Evolutionary conservation across 2,888 invertebrate genomes (phyloP).

Genomic region (Chaitophorus viminalis): DNA sequence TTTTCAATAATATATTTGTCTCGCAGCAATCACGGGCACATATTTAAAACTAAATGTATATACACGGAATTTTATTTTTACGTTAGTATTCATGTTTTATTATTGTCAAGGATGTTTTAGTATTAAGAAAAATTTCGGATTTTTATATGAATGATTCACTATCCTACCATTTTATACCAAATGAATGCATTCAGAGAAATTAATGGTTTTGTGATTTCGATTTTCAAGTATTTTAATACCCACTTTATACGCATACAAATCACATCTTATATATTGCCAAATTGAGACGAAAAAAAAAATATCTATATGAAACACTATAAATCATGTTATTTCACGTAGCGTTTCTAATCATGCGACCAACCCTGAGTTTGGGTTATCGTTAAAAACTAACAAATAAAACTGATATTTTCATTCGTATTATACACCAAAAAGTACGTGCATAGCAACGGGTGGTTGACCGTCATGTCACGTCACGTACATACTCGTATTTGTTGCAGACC

Average conservation of each 20-base stretch:
- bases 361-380: conserved; percentile 17
- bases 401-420: conserved; percentile 13
- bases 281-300: conserved; percentile 2
- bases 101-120: background rate
- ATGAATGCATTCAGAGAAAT: background rate
- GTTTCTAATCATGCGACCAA: conserved; percentile 12
- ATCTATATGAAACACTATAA: conserved; percentile 22
- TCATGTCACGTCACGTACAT: conserved; percentile 27
- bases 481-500: background rate
- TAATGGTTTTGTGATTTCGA: conserved; percentile 13
- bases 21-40: too few relatives aligned
- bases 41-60: too few relatives aligned
- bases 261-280: background rate
- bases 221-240: background rate
- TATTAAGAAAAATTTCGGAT: background rate
- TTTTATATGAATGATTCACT: background rate
- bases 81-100: background rate
- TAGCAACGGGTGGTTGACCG: conserved; percentile 39
- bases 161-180: background rate
- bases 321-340: conserved; percentile 28
- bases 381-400: conserved; percentile 5
- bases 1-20: too few relatives aligned
- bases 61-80: too few relatives aligned
- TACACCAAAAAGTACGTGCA: background rate
- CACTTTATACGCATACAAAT: too few relatives aligned